Conservation (phyloP, 1,140 invertebrate species). For the Aphidius ervi region DNA sequence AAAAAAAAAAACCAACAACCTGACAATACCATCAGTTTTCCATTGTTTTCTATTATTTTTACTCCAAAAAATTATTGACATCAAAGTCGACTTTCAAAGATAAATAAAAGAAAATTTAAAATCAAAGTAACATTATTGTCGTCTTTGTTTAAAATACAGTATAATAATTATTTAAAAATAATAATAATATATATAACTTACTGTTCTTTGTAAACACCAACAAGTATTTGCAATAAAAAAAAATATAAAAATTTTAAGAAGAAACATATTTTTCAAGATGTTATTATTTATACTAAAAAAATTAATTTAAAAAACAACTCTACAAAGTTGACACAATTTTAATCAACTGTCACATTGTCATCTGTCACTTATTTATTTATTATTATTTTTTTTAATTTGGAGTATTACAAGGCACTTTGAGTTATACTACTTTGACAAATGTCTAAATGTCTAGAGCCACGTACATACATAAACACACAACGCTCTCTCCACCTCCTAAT, state of each 20-base stretch:
- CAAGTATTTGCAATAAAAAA: conserved; percentile 8
- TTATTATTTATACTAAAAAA: too few species aligned
- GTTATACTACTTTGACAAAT: too few species aligned
- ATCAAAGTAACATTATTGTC: neutral
- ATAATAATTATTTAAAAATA: neutral
- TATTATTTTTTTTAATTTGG: too few species aligned
- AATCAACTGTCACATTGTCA: too few species aligned
- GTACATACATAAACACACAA: too few species aligned
- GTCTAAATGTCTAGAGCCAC: too few species aligned
- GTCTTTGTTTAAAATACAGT: neutral
- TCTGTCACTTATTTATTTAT: too few species aligned
- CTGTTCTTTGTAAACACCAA: conserved; percentile 11
- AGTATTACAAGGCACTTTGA: too few species aligned
- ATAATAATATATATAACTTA: neutral
- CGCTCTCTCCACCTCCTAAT: too few species aligned
- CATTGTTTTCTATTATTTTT: neutral
- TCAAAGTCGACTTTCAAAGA: neutral
- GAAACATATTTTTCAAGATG: neutral
- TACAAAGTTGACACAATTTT: neutral
- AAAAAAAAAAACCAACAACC: neutral
- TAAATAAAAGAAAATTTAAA: conserved; percentile 1
- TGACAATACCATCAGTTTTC: neutral
- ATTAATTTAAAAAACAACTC: too few species aligned
- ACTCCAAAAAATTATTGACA: neutral
- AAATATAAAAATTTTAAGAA: neutral